Conservation (phyloP, 2,888 invertebrate species). For the Drosophila peninsularis region DNA sequence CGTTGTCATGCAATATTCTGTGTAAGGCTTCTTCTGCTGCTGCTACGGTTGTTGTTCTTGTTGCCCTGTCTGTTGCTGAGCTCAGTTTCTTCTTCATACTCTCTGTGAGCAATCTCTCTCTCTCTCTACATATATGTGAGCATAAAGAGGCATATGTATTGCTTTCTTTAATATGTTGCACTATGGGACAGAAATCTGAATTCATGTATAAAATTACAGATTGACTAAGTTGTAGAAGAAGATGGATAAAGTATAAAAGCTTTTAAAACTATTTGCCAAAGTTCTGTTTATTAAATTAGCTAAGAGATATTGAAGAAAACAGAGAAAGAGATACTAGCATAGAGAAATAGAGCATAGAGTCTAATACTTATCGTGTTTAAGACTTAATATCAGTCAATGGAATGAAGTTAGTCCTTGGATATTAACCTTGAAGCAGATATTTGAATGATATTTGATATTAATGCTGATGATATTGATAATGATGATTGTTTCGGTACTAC, state of each 20-base stretch:
- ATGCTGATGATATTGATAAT: no score
- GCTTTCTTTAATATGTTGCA: slow-evolving; percentile 15
- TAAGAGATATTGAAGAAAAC: no score
- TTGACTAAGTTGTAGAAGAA: background rate
- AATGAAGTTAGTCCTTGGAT: no score
- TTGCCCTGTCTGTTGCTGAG: slow-evolving; percentile 23
- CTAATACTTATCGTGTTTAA: no score
- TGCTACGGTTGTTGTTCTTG: slow-evolving; percentile 11
- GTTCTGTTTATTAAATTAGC: no score
- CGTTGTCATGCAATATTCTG: slow-evolving; percentile 72
- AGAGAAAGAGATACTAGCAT: no score
- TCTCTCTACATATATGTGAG: background rate
- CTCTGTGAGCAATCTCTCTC: background rate
- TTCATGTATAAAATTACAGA: background rate
- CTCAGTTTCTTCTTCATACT: slow-evolving; percentile 15
- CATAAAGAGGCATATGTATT: slow-evolving; percentile 3
- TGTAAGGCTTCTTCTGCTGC: slow-evolving; percentile 26
- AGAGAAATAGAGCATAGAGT: no score
- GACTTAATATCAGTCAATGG: no score
- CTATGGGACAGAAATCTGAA: slow-evolving; percentile 4
- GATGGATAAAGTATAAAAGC: background rate
- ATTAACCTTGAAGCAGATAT: no score
- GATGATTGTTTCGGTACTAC: no score
- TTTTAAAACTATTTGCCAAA: background rate
- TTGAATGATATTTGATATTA: no score